Evolutionary conservation across 2,797 vertebrate species (phyloP).

Genomic region (Dromococcyx pavoninus): DNA sequence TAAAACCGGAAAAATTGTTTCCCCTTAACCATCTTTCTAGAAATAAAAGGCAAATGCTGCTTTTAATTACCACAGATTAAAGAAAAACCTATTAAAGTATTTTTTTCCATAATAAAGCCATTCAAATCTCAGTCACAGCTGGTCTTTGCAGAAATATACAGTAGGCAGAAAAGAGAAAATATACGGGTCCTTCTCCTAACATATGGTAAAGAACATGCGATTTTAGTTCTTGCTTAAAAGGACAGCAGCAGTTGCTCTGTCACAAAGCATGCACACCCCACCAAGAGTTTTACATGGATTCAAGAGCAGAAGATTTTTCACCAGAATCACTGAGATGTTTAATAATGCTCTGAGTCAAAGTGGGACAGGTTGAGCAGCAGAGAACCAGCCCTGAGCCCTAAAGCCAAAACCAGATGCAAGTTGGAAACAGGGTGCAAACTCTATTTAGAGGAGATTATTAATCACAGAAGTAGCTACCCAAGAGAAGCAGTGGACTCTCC

Average conservation of each 20-base stretch:
- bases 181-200: background rate
- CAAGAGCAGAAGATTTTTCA: background rate
- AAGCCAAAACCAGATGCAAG: background rate
- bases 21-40: background rate
- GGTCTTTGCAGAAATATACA: background rate
- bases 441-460: background rate
- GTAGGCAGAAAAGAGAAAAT: background rate
- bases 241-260: background rate
- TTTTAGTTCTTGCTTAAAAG: background rate
- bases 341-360: background rate
- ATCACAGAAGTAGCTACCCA: background rate
- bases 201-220: background rate
- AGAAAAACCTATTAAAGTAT: constrained; percentile 3
- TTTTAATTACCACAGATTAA: constrained; percentile 17
- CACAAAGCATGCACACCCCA: background rate
- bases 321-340: background rate
- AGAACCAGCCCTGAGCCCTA: background rate
- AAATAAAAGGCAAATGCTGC: background rate
- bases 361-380: background rate
- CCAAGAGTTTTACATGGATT: background rate
- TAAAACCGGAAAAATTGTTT: background rate
- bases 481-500: background rate
- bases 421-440: background rate
- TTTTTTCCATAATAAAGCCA: background rate
- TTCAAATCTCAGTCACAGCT: background rate